Conservation (phyloP, 2,113 vertebrate species). For the Grammomys dolichurus region DNA sequence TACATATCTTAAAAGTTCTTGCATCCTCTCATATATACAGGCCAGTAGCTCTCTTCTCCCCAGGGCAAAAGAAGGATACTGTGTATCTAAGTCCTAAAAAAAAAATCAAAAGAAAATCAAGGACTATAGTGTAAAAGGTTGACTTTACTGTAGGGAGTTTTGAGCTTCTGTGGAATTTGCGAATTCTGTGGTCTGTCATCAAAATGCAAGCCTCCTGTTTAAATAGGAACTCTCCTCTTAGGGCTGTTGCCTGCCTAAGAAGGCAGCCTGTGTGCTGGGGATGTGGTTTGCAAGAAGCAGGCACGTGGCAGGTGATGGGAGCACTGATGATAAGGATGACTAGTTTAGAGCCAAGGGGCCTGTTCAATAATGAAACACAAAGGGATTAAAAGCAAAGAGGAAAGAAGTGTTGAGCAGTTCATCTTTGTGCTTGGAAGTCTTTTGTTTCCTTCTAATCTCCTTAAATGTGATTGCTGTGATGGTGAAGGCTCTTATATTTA, state of each 20-base stretch:
- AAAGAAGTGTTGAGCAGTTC: not conserved
- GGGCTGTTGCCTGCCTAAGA: not conserved
- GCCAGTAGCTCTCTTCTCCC: not conserved
- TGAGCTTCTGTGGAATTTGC: not conserved
- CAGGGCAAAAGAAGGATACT: not conserved
- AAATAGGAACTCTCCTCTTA: not conserved
- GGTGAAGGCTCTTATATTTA: slow-evolving; percentile 40
- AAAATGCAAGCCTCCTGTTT: not conserved
- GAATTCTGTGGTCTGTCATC: not conserved
- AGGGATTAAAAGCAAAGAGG: slow-evolving; percentile 41
- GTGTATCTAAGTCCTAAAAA: not conserved
- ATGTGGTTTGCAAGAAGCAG: not conserved
- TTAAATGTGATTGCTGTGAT: slow-evolving; percentile 41
- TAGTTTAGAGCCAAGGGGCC: not conserved
- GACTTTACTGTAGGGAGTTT: not conserved
- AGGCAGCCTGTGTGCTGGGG: not conserved
- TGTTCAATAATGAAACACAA: slow-evolving; percentile 53
- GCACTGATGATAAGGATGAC: not conserved
- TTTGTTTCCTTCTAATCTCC: slow-evolving; percentile 65
- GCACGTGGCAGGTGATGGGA: not conserved
- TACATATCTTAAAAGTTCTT: not conserved
- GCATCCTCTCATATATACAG: too few species aligned
- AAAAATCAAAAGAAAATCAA: not conserved
- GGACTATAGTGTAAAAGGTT: not conserved
- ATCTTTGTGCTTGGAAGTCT: slow-evolving; percentile 24